A percentile compares a stretch with the other conserved stretches of the same genome.
phyloP scores from a whole-genome alignment of 2,797 vertebrate genomes.

The Eremophila alpestris region DNA sequence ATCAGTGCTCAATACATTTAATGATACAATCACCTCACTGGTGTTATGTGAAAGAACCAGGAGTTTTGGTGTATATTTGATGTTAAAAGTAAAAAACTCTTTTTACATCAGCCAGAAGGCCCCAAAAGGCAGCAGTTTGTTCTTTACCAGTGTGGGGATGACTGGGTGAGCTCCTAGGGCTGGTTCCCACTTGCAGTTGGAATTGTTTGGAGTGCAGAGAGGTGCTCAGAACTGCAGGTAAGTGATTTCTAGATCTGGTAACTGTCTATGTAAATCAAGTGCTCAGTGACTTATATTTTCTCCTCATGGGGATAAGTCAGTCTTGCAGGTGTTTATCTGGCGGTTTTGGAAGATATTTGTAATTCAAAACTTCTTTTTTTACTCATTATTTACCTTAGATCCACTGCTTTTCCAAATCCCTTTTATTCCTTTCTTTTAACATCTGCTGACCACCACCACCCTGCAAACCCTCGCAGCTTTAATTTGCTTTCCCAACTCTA shows the following conservation, averaged over 20 bases:
- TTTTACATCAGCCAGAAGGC: neutral
- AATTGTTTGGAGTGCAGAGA: neutral
- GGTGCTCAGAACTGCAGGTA: neutral
- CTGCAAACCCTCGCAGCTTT: neutral
- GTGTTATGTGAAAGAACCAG: neutral
- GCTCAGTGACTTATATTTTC: neutral
- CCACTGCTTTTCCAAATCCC: neutral
- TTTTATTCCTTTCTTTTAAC: neutral
- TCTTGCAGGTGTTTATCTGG: neutral
- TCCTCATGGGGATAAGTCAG: neutral
- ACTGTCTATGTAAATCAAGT: neutral
- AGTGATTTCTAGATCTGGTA: neutral
- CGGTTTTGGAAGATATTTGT: neutral
- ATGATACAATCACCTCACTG: neutral
- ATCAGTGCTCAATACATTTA: neutral
- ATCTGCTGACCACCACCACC: conserved; percentile 16
- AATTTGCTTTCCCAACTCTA: conserved; percentile 9
- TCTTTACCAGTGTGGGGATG: neutral
- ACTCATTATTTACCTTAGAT: neutral
- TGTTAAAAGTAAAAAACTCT: neutral
- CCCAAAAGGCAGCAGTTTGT: neutral
- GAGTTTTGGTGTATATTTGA: neutral
- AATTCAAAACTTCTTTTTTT: neutral
- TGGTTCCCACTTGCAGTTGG: neutral
- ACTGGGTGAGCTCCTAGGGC: neutral